Evolutionary conservation across 30 jellyfish, hydroid and myxozoan species (phyloP).

Genomic region (Chironex yamaguchii): DNA sequence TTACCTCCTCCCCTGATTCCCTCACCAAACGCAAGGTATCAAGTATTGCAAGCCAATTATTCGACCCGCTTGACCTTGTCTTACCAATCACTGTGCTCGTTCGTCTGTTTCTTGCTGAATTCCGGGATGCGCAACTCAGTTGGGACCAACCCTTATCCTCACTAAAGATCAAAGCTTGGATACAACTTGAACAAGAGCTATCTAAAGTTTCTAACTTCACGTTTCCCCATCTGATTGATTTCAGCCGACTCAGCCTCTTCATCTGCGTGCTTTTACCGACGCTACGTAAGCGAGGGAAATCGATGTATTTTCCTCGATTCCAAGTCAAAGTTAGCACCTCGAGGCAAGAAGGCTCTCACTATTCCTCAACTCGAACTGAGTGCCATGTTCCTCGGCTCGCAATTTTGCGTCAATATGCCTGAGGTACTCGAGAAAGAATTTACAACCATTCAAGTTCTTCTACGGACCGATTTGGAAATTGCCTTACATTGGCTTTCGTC

Average conservation of each 20-base stretch:
- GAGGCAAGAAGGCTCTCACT: not conserved
- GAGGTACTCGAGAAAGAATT: not conserved
- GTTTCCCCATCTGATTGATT: slow-evolving; percentile 12
- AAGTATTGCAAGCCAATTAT: slow-evolving; percentile 31
- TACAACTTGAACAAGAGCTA: slow-evolving; percentile 8
- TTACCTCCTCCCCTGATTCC: not conserved
- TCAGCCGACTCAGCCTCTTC: not conserved
- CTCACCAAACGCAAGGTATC: slow-evolving; percentile 15
- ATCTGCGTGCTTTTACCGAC: too few relatives aligned
- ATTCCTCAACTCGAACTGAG: slow-evolving; percentile 29
- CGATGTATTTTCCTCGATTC: slow-evolving; percentile 13
- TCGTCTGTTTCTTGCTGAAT: slow-evolving; percentile 18
- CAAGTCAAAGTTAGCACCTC: slow-evolving; percentile 10
- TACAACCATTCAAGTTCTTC: not conserved
- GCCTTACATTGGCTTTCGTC: slow-evolving; percentile 28
- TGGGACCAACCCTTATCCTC: slow-evolving; percentile 52
- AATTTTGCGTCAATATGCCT: not conserved
- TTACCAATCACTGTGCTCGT: slow-evolving; percentile 29
- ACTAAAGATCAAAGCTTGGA: not conserved
- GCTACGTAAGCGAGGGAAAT: slow-evolving; percentile 19
- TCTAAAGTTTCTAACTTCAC: slow-evolving; percentile 1
- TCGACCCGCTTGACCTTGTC: slow-evolving; percentile 44
- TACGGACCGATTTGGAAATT: slow-evolving; percentile 40
- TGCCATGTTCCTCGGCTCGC: slow-evolving; percentile 38
- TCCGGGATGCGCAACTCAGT: slow-evolving; percentile 18